Evolutionary conservation across 2,113 vertebrate species (phyloP).

Genomic region (Synodontis membranacea): DNA sequence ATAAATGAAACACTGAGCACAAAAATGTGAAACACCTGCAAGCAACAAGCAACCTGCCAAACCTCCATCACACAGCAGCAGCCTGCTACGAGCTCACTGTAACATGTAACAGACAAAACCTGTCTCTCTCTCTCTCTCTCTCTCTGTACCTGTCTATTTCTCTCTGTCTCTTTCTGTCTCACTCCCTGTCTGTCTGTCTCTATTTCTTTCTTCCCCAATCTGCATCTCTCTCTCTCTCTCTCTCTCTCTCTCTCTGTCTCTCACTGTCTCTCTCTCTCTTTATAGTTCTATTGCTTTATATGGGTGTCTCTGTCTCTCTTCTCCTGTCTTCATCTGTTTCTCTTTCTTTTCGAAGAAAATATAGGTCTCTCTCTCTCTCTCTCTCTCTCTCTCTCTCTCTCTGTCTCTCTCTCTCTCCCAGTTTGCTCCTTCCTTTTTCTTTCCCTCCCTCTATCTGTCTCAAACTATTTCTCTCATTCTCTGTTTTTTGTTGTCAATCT

Average conservation of each 20-base stretch:
- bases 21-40: slow-evolving; percentile 55
- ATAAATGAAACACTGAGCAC: slow-evolving; percentile 50
- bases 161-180: not conserved
- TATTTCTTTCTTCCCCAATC: not conserved
- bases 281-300: not conserved
- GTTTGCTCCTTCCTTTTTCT: too few species aligned
- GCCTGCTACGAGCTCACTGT: slow-evolving; percentile 45
- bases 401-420: not conserved
- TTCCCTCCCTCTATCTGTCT: not conserved
- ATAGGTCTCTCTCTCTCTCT: too few species aligned
- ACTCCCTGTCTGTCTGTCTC: not conserved
- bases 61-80: slow-evolving; percentile 51
- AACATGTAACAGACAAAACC: slow-evolving; percentile 40
- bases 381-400: not conserved
- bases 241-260: not conserved
- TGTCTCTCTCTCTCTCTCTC: not conserved
- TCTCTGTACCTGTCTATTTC: not conserved
- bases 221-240: not conserved
- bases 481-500: too few species aligned
- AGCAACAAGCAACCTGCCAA: slow-evolving; percentile 47
- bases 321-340: too few species aligned
- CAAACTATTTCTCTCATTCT: too few species aligned
- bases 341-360: too few species aligned
- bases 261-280: not conserved
- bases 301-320: too few species aligned